A percentile compares a stretch with the other conserved stretches of the same genome.
Conservation (phyloP, 2,888 invertebrate species). For the Octonoba sinensis region DNA sequence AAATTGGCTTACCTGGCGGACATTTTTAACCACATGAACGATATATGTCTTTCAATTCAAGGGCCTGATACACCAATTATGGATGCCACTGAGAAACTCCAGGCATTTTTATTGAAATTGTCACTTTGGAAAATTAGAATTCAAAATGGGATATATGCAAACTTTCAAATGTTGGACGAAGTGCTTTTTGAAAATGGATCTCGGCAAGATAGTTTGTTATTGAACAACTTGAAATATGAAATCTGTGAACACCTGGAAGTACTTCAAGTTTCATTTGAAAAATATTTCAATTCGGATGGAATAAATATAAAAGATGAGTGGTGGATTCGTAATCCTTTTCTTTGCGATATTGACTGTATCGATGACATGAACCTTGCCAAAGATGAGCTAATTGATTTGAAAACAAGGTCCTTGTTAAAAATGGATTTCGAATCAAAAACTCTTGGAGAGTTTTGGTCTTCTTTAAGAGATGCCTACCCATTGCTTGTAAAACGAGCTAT, state of each 20-base stretch:
- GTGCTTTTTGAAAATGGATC: constrained; percentile 35
- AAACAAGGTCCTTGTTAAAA: constrained; percentile 24
- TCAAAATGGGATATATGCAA: constrained; percentile 32
- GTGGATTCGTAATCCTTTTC: no score
- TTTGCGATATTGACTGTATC: constrained; percentile 26
- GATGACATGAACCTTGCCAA: constrained; percentile 25
- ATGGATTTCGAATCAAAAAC: no score
- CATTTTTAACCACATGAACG: no score
- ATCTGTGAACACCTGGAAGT: no score
- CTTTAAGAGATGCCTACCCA: constrained; percentile 45
- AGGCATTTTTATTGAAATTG: constrained; percentile 39
- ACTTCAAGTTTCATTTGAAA: no score
- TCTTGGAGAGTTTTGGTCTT: no score
- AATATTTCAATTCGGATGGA: no score
- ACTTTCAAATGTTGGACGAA: constrained; percentile 35
- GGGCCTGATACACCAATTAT: constrained; percentile 36
- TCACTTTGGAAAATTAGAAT: constrained; percentile 35
- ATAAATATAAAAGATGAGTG: no score
- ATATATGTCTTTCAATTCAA: constrained; percentile 16
- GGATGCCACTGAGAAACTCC: constrained; percentile 37
- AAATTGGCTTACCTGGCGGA: no score
- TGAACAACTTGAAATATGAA: no score
- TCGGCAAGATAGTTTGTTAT: constrained; percentile 33
- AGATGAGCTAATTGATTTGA: constrained; percentile 27
- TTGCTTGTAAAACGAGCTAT: constrained; percentile 50